Percentiles rank a stretch among this genome's conserved stretches.
Conservation (phyloP, 2,797 vertebrate species). For the Anabas testudineus region DNA sequence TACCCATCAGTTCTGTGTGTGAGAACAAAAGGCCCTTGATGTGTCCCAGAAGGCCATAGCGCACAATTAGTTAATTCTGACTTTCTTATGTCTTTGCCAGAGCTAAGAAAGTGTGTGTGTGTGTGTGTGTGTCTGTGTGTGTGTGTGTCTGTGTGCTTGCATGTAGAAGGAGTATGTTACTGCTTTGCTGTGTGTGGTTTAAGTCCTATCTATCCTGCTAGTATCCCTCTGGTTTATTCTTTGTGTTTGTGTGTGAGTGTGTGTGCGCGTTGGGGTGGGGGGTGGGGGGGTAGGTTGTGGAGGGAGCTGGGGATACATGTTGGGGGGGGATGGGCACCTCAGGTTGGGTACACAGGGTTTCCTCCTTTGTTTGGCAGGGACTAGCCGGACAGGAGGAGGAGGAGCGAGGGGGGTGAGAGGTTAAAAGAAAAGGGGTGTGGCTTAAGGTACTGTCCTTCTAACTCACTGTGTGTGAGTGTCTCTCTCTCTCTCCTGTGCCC, state of each 20-base stretch:
- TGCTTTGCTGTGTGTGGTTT: constrained; percentile 24
- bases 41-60: constrained; percentile 63
- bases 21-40: constrained; percentile 83
- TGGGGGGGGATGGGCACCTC: constrained; percentile 84
- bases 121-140: too few species aligned
- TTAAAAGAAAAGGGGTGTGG: constrained; percentile 86
- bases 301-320: constrained; percentile 59
- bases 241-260: constrained; percentile 42
- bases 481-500: constrained; percentile 51
- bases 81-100: constrained; percentile 74
- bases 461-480: constrained; percentile 4
- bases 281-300: constrained; percentile 26
- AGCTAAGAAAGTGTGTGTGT: constrained; percentile 50
- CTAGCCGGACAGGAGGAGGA: constrained; percentile 82
- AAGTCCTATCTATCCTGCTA: constrained; percentile 21
- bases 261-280: constrained; percentile 30
- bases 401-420: constrained; percentile 77
- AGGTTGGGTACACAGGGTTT: constrained; percentile 87
- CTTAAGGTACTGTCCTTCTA: constrained; percentile 78
- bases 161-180: constrained; percentile 11
- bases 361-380: constrained; percentile 87
- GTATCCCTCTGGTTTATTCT: constrained; percentile 18
- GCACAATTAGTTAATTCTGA: constrained; percentile 73
- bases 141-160: constrained; percentile 25
- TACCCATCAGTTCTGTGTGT: constrained; percentile 55